A percentile compares a stretch with the other conserved stretches of the same genome.
Conservation (phyloP, 2,888 invertebrate genomes). For the Candidula unifasciata region DNA sequence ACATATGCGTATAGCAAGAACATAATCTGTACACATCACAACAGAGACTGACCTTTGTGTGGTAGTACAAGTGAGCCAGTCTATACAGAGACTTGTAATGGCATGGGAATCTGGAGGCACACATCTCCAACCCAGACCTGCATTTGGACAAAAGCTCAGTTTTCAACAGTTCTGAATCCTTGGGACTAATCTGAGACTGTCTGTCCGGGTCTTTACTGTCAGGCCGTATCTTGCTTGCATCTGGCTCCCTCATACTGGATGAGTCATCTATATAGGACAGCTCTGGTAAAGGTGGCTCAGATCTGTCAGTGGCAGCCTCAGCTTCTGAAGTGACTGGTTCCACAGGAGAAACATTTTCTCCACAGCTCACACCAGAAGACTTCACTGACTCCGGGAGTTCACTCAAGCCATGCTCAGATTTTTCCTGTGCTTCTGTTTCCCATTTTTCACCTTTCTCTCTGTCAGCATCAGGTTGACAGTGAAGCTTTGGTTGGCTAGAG, state of each 20-base stretch:
- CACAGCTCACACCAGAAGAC: not conserved
- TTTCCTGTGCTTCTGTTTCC: slow-evolving; percentile 20
- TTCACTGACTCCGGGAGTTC: not conserved
- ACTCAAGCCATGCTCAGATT: not conserved
- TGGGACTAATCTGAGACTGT: not conserved
- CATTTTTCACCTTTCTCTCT: slow-evolving; percentile 12
- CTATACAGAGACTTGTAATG: slow-evolving; percentile 95
- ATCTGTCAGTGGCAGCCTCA: not conserved
- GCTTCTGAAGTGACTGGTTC: not conserved
- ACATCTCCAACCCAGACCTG: slow-evolving; percentile 86
- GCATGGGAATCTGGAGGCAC: slow-evolving; percentile 89
- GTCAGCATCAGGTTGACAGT: not conserved
- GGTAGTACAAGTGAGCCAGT: slow-evolving; percentile 87
- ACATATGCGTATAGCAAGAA: slow-evolving; percentile 12
- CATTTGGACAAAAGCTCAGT: slow-evolving; percentile 82
- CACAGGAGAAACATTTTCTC: not conserved
- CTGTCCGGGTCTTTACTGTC: not conserved
- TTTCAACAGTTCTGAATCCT: not conserved
- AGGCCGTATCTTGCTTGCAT: not conserved
- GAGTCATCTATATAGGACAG: not conserved
- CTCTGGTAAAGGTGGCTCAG: not conserved
- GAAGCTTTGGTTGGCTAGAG: not conserved
- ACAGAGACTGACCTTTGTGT: slow-evolving; percentile 61
- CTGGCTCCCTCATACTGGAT: not conserved
- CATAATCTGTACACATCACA: not conserved